Percentiles rank a stretch among this genome's conserved stretches.
These are phyloP conservation scores for Indicator maculatus DNA, from an alignment of 2,113 vertebrate genomes.

Conservation along the genomic window DNA sequence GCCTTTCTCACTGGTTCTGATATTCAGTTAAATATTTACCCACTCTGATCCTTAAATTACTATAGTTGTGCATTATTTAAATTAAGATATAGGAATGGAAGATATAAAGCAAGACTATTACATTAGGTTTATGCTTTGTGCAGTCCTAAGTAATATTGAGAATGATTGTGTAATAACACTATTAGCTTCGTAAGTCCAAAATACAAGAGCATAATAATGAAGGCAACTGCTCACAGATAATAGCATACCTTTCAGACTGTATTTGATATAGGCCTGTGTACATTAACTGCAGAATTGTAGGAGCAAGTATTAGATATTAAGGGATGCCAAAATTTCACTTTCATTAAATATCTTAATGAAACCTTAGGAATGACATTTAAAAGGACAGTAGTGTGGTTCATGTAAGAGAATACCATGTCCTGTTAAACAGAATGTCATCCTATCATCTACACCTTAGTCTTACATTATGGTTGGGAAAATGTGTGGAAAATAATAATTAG, in stretches of 20 bases:
- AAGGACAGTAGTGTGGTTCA: not conserved
- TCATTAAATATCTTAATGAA: not conserved
- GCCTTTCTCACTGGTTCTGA: not conserved
- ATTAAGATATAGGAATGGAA: not conserved
- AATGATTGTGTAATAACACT: not conserved
- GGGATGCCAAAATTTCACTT: not conserved
- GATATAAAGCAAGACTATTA: not conserved
- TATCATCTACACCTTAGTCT: not conserved
- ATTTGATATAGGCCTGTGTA: not conserved
- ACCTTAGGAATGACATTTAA: not conserved
- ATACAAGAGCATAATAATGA: not conserved
- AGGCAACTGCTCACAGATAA: not conserved
- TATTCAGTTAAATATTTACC: constrained; percentile 13
- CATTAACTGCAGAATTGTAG: not conserved
- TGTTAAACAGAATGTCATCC: not conserved
- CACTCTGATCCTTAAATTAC: not conserved
- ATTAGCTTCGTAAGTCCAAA: not conserved
- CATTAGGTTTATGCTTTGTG: not conserved
- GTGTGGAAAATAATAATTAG: not conserved
- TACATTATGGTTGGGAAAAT: not conserved
- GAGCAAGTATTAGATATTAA: not conserved
- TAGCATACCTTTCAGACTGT: not conserved
- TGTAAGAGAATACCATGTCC: not conserved
- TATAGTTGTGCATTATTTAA: not conserved
- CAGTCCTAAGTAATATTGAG: constrained; percentile 11